These are phyloP conservation scores for Hexactinellida sp. DNA, from an alignment of 37 sponge, comb jelly and placozoan genomes.

Conservation along the genomic window DNA sequence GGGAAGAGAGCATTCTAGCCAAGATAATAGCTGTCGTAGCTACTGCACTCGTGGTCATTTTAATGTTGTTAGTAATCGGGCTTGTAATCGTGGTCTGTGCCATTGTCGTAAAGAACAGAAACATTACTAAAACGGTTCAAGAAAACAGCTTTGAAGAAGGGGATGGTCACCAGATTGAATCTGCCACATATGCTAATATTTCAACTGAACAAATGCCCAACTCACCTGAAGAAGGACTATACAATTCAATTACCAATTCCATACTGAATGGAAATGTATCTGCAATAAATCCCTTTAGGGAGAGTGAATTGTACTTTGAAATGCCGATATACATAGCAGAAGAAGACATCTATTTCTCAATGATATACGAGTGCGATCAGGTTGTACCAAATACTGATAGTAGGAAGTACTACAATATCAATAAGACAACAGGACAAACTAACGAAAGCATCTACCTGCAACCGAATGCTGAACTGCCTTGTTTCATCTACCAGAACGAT, in stretches of 20 bases:
- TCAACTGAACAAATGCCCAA: neutral
- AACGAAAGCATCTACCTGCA: neutral
- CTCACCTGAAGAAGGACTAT: neutral
- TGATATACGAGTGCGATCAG: neutral
- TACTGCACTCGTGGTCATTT: neutral
- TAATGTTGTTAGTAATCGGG: neutral
- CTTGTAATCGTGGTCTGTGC: neutral
- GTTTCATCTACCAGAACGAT: conserved; percentile 6
- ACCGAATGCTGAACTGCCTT: neutral
- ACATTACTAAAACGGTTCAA: no score
- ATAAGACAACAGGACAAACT: neutral
- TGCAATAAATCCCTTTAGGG: neutral
- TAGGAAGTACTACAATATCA: neutral
- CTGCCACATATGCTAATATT: neutral
- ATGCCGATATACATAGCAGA: no score
- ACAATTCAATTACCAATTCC: neutral
- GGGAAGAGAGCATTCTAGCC: neutral
- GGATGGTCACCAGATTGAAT: neutral
- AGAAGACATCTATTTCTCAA: neutral
- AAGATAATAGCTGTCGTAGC: neutral
- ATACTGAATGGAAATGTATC: neutral
- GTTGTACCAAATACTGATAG: neutral
- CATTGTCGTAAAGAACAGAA: neutral
- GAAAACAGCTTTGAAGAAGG: no score
- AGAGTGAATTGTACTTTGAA: neutral